Conservation (phyloP, 2,797 vertebrate genomes). For the Staurois parvus region DNA sequence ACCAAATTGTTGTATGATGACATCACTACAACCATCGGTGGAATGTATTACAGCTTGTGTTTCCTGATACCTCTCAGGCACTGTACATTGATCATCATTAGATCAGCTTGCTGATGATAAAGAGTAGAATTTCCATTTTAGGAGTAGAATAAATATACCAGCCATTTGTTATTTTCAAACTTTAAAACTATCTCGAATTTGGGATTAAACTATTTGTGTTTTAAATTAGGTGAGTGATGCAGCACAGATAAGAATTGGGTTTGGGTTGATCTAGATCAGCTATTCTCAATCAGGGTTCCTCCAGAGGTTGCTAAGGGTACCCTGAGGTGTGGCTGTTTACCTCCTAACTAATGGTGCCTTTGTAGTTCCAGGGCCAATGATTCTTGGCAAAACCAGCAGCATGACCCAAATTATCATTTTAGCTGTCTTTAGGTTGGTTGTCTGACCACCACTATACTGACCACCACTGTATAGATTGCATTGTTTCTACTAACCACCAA, state of each 20-base stretch:
- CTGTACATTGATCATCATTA: neutral
- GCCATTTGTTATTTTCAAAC: neutral
- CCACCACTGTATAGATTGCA: too few relatives aligned
- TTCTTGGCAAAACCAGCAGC: too few relatives aligned
- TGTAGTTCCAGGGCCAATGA: too few relatives aligned
- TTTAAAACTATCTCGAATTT: neutral
- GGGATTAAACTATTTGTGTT: neutral
- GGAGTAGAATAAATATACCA: neutral
- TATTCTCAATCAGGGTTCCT: too few relatives aligned
- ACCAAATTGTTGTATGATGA: constrained; percentile 36
- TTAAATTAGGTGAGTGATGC: neutral
- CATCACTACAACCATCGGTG: constrained; percentile 5
- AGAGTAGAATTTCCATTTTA: neutral
- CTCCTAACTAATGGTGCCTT: too few relatives aligned
- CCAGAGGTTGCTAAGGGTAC: too few relatives aligned
- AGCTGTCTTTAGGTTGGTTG: too few relatives aligned
- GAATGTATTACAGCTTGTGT: constrained; percentile 16
- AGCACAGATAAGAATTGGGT: neutral
- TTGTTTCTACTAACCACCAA: too few relatives aligned
- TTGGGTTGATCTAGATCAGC: too few relatives aligned
- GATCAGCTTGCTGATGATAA: neutral
- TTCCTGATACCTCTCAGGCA: constrained; percentile 3
- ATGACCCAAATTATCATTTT: too few relatives aligned
- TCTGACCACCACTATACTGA: too few relatives aligned
- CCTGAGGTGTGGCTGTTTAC: too few relatives aligned